Conservation (phyloP, 2,888 invertebrate species). For the Ophion costatus region DNA sequence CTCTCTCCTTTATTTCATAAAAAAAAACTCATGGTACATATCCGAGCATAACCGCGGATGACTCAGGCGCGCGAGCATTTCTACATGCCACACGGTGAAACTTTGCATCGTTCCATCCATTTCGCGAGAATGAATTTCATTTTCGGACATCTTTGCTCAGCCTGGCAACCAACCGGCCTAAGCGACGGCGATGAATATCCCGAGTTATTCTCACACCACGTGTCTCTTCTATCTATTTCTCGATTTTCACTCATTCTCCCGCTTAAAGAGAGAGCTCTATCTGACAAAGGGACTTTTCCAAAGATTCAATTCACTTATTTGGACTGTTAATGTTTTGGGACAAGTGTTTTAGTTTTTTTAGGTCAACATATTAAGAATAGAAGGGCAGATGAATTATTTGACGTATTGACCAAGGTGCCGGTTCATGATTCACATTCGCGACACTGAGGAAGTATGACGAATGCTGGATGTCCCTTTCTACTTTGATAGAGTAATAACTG, state of each 20-base stretch:
- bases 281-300: slow-evolving; percentile 8
- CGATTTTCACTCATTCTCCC: slow-evolving; percentile 12
- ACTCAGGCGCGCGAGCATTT: slow-evolving; percentile 53
- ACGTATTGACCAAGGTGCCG: no score
- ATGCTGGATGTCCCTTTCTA: no score
- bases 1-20: neutral
- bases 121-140: slow-evolving; percentile 73
- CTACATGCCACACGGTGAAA: slow-evolving; percentile 28
- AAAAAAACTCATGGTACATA: slow-evolving; percentile 43
- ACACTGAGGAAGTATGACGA: no score
- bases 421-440: no score
- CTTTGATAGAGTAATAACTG: no score
- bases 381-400: no score
- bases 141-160: slow-evolving; percentile 65
- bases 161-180: slow-evolving; percentile 61
- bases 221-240: slow-evolving; percentile 28
- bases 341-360: neutral
- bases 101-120: slow-evolving; percentile 67
- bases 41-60: slow-evolving; percentile 57
- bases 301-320: slow-evolving; percentile 23
- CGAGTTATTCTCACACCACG: slow-evolving; percentile 63
- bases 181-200: slow-evolving; percentile 46
- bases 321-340: slow-evolving; percentile 29
- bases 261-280: neutral
- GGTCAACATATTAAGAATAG: no score